Conservation (phyloP, 2,113 vertebrate species). For the Perca schrenkii region DNA sequence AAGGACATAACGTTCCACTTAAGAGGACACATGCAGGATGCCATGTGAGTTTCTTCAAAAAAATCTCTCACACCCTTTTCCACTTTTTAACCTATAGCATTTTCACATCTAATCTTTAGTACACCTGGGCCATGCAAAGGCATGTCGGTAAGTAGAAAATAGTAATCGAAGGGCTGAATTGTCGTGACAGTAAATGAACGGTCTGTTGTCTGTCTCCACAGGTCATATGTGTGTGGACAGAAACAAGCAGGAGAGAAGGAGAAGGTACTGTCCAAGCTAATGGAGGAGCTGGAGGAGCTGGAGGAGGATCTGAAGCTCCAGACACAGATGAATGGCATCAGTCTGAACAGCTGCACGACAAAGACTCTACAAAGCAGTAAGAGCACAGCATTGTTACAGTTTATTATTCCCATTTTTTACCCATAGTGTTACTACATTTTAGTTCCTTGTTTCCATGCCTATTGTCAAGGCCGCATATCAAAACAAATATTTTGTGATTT, state of each 20-base stretch:
- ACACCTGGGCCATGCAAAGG: not conserved
- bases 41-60: too few species aligned
- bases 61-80: not conserved
- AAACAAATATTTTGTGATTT: too few species aligned
- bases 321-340: conserved; percentile 84
- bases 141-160: not conserved
- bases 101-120: not conserved
- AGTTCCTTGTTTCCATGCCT: not conserved
- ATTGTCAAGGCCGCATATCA: not conserved
- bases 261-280: conserved; percentile 69
- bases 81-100: not conserved
- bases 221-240: conserved; percentile 41
- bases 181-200: not conserved
- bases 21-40: conserved; percentile 60
- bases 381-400: conserved; percentile 2
- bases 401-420: not conserved
- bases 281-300: conserved; percentile 80
- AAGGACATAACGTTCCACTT: conserved; percentile 66
- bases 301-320: conserved; percentile 84
- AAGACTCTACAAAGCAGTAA: conserved; percentile 86
- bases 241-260: conserved; percentile 2
- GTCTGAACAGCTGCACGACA: conserved; percentile 83
- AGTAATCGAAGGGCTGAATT: not conserved
- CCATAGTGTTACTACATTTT: not conserved
- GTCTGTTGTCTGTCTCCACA: conserved; percentile 28